Evolutionary conservation across 2,797 vertebrate genomes (phyloP), one percentile per base, ranked within the genome.

Genomic region (Agapornis canus): DNA sequence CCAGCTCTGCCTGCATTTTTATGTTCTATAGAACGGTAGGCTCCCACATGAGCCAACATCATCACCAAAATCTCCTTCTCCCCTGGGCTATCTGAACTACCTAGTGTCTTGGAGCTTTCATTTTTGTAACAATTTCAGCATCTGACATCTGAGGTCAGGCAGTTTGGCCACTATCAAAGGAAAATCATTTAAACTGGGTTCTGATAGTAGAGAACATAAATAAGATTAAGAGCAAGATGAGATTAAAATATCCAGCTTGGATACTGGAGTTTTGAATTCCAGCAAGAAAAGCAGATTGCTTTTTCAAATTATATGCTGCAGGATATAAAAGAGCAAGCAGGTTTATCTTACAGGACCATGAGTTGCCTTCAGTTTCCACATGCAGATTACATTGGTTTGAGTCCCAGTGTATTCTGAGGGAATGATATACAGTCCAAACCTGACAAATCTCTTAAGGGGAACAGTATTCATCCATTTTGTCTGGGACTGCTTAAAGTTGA

Each of bases 261-360:
- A 52, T 43, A 25, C 27, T 48, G 54, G 16, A 59, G 22, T 66
- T 93, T 70, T 90, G 71, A 92, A 64, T 54, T 86, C 29, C 45
- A 66, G 16, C 52, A 66, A 82, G 84, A 17, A 93, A 91, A 81
- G 31, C 21, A 71, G 54, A 37, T 81, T 80, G 49, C 22, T 77
- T 77, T 60, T 81, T 75, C 29, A 69, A 45, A 76, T 54, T 42
- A 22, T 77, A 9, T 80, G 56, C 60, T 65, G 31, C 32, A 79
- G 37, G 57, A 52, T 72, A 57, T 52, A n/a, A 85, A 94, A 90
- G 21, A 22, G 10, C 13, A 59, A 68, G 20, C 39, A 59, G 29
- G 90, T 94, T 94, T 83, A 91, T 92, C 90, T 95, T 70, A 13
- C 61, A 83, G 83, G 65, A 65, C 56, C 54, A 43, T 12, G 39